A percentile compares a stretch with the other conserved stretches of the same genome.
Conservation (phyloP, 2,797 vertebrate genomes). For the Cirrhinus mrigala region DNA sequence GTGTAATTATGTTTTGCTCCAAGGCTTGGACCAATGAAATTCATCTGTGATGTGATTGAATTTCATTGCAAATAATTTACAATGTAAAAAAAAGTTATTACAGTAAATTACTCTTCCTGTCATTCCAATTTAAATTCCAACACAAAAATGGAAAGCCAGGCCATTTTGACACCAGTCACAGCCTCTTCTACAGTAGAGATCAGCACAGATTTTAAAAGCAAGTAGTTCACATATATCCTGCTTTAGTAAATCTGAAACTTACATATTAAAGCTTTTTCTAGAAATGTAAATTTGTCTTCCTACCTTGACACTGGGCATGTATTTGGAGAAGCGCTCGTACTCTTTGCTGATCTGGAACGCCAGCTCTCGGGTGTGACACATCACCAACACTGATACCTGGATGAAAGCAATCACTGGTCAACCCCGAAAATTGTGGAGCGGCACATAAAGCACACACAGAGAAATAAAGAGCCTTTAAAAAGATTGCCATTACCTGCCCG, state of each 20-base stretch:
- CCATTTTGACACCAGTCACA: background rate
- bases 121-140: background rate
- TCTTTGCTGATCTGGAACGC: constrained; percentile 89
- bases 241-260: background rate
- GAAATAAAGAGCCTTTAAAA: background rate
- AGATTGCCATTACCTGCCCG: constrained; percentile 76
- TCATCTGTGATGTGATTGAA: background rate
- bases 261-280: background rate
- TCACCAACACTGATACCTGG: constrained; percentile 85
- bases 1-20: background rate
- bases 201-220: no score
- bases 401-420: background rate
- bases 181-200: background rate
- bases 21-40: background rate
- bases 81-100: background rate
- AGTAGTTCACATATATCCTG: no score
- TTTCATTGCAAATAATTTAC: background rate
- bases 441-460: background rate
- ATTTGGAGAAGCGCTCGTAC: constrained; percentile 86
- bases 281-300: background rate
- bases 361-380: constrained; percentile 85
- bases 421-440: background rate
- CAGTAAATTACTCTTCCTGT: background rate
- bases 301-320: constrained; percentile 86
- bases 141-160: background rate